These are phyloP conservation scores for Dendrocincla fuliginosa DNA, from an alignment of 2,797 vertebrate species.

Conservation along the genomic window DNA sequence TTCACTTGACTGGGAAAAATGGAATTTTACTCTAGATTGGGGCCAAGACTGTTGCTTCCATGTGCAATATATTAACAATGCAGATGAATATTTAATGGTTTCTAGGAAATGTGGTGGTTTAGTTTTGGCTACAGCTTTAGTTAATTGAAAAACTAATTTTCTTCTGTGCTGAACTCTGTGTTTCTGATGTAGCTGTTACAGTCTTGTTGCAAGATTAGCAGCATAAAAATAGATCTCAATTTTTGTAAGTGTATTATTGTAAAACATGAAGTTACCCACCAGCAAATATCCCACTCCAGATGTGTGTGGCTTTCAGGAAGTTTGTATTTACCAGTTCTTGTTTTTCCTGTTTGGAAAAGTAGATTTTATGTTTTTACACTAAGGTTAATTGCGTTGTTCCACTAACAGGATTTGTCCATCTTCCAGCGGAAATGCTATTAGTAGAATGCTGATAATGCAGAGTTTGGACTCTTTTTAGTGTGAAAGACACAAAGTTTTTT, in stretches of 20 bases:
- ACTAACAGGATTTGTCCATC: background rate
- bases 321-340: background rate
- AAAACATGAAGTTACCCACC: background rate
- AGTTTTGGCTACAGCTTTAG: background rate
- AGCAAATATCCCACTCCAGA: constrained; percentile 14
- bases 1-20: constrained; percentile 44
- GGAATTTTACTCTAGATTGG: background rate
- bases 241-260: background rate
- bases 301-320: background rate
- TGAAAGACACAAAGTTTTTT: background rate
- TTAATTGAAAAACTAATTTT: background rate
- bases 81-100: constrained; percentile 45
- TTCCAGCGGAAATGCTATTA: background rate
- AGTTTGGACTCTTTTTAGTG: background rate
- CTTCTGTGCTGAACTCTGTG: background rate
- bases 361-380: background rate
- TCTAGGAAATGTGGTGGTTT: background rate
- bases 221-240: background rate
- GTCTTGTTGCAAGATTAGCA: background rate
- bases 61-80: constrained; percentile 6
- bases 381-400: background rate
- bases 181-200: background rate
- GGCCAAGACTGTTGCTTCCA: background rate
- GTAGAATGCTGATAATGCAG: background rate
- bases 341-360: constrained; percentile 10